phyloP scores from a whole-genome alignment of 2,113 vertebrate species.

The Centrocercus urophasianus region DNA sequence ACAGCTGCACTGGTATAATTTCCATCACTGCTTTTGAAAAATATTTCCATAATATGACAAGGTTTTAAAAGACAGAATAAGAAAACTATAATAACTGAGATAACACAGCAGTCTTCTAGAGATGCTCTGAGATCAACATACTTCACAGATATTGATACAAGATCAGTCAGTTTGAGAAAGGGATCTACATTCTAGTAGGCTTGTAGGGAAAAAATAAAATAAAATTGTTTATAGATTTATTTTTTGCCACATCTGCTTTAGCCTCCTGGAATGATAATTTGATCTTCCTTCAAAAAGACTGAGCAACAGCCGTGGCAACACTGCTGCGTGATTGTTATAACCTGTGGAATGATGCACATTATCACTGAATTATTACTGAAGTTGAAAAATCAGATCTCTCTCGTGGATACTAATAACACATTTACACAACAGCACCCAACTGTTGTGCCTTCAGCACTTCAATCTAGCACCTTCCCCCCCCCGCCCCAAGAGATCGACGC shows the following conservation, averaged over 20 bases:
- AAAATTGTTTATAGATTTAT: neutral
- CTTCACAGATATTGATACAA: neutral
- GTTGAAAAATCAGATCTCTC: neutral
- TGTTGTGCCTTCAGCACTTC: neutral
- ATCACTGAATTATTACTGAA: neutral
- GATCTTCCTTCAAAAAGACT: neutral
- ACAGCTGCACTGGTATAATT: constrained; percentile 24
- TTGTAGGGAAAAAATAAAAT: neutral
- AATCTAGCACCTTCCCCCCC: neutral
- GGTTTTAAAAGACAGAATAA: constrained; percentile 34
- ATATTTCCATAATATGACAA: constrained; percentile 28
- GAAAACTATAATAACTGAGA: neutral
- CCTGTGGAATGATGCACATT: constrained; percentile 6
- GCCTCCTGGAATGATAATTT: neutral
- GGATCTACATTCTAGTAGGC: neutral
- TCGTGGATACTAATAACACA: neutral
- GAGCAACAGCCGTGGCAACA: neutral
- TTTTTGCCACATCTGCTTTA: neutral
- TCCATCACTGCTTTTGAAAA: constrained; percentile 33
- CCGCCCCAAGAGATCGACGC: neutral
- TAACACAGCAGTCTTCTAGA: constrained; percentile 27
- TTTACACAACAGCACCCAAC: neutral
- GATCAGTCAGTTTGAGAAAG: neutral
- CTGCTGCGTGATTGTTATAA: neutral
- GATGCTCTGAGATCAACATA: neutral